Evolutionary conservation across 2,113 vertebrate genomes (phyloP).

Genomic region (Sander vitreus): DNA sequence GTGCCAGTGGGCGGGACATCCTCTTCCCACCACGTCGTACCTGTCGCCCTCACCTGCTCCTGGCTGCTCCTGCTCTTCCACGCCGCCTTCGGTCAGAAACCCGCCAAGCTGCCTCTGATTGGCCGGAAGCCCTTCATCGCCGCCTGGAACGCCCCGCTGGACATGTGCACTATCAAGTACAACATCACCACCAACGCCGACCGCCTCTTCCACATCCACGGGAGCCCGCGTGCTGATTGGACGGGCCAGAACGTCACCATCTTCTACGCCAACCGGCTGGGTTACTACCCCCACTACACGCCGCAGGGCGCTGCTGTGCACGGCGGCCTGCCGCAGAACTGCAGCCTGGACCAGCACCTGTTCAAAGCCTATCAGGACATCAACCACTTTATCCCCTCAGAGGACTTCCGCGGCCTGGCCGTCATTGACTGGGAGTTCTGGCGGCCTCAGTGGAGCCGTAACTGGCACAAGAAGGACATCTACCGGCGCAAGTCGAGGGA

Average conservation of each 20-base stretch:
- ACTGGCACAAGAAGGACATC: constrained; percentile 85
- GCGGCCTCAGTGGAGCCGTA: constrained; percentile 85
- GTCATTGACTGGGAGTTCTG: constrained; percentile 88
- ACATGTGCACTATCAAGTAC: constrained; percentile 84
- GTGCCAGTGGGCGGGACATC: constrained; percentile 76
- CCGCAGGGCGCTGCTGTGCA: constrained; percentile 77
- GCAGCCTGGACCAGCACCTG: constrained; percentile 85
- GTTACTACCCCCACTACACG: constrained; percentile 87
- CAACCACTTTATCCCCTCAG: constrained; percentile 81
- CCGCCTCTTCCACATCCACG: constrained; percentile 83
- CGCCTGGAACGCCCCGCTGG: constrained; percentile 86
- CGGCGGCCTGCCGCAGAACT: constrained; percentile 86
- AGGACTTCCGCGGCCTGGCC: constrained; percentile 85
- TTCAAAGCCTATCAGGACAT: constrained; percentile 84
- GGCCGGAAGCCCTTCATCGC: constrained; percentile 86
- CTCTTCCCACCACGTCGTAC: constrained; percentile 72
- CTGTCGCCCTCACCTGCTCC: constrained; percentile 74
- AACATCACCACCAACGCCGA: constrained; percentile 81
- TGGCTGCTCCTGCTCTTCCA: constrained; percentile 76
- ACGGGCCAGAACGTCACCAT: constrained; percentile 89
- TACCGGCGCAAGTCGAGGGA: constrained; percentile 83
- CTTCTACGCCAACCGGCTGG: constrained; percentile 88
- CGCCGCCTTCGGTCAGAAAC: constrained; percentile 82
- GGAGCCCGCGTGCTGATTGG: constrained; percentile 83
- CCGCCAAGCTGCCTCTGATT: constrained; percentile 80